Base-by-base conservation (phyloP, 2,888 invertebrate species). In the Galerucella nymphaeae region DNA sequence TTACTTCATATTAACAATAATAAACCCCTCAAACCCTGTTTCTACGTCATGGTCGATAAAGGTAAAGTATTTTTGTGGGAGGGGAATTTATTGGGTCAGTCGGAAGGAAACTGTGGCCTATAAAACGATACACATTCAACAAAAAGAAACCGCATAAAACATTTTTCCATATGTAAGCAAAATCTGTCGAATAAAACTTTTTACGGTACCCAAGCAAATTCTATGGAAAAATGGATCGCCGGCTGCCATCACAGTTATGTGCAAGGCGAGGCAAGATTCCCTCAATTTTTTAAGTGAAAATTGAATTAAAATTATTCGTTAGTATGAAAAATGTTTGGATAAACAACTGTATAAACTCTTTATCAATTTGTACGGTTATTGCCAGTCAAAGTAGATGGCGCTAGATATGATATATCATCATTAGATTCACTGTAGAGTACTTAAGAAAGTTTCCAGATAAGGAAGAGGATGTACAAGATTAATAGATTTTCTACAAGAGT, bases 191-290 rank as follows among this genome's bases (percentile, higher is more conserved):
- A 78, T 79, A 78, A 79, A 79, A 77, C 71, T 76, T 75, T 77
- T 78, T 79, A 78, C 74, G 72, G 77, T 73, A 77, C 75, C 77
- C 77, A 79, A 78, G 77, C 77, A 82, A 80, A 81, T 81, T 82
- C 81, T 80, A 80, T 82, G 81, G 81, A 81, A 81, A 79, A 73
- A 73, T 73, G 67, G 20, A 38, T 55, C 70, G n/a, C 57, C 70
- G 48, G 13, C 55, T 70, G 70, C 41, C 42, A 42, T 11, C 16
- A 41, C 41, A 73, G 73, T 72, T 75, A 48, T 20, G 42, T 55
- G 41, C 64, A 63, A 50, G 67, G 64, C 71, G 48, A 53, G 55
- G 59, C 61, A 30, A 64, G 42, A 70, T 63, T 23, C 18, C 20
- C n/a, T 59, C 18, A 67, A 67, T 48, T 59, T 59, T 11, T 50